Percentiles rank a stretch among this genome's conserved stretches.
Evolutionary conservation across 2,797 vertebrate genomes (phyloP).

Genomic region (Pagetopsis macropterus): DNA sequence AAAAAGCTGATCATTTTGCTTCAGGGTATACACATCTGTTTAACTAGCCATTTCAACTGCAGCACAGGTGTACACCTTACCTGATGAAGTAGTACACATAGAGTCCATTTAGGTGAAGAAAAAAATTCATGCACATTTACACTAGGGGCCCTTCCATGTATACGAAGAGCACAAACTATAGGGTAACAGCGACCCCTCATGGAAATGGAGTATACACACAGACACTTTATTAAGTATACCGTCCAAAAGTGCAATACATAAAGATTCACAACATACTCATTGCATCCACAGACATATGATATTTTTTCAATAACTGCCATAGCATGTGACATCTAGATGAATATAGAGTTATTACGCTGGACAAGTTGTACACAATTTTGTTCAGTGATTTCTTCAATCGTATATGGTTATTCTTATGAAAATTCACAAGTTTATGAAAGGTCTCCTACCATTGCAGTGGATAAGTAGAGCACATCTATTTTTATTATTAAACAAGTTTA

Average conservation of each 20-base stretch:
- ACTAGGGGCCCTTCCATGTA: background rate
- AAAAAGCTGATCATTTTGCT: background rate
- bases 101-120: background rate
- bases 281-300: too few species aligned
- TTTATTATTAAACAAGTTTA: too few species aligned
- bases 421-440: too few species aligned
- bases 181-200: conserved; percentile 74
- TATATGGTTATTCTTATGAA: too few species aligned
- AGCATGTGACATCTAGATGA: background rate
- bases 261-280: background rate
- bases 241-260: background rate
- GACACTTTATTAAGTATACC: background rate
- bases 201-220: conserved; percentile 47
- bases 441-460: too few species aligned
- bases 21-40: background rate
- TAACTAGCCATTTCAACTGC: background rate
- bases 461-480: too few species aligned
- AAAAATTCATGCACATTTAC: background rate
- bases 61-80: background rate
- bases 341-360: background rate
- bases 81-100: background rate
- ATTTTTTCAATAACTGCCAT: background rate
- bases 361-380: too few species aligned
- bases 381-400: too few species aligned
- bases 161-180: conserved; percentile 14